These are phyloP conservation scores for Alcedo quadribrachys DNA, from an alignment of 2,797 vertebrate genomes.

Conservation along the genomic window DNA sequence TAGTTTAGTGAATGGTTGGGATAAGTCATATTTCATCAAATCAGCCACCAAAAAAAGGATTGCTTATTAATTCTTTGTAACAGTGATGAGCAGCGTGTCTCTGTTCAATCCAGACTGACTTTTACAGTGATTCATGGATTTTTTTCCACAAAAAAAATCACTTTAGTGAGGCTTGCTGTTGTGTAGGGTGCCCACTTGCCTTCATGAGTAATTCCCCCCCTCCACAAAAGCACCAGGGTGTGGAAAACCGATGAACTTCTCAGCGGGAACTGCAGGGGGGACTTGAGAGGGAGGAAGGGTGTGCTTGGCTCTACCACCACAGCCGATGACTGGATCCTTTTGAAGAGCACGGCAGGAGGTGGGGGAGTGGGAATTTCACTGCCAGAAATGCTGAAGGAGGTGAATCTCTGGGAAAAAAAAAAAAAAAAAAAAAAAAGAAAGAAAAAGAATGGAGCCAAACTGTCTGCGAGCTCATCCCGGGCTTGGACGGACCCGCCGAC, in stretches of 20 bases:
- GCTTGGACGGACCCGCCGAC: background rate
- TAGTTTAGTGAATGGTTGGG: constrained; percentile 16
- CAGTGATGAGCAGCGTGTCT: constrained; percentile 5
- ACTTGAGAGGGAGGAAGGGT: constrained; percentile 19
- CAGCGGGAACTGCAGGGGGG: background rate
- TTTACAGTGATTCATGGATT: constrained; percentile 55
- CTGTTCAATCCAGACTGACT: constrained; percentile 28
- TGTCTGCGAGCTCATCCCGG: background rate
- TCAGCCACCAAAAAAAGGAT: constrained; percentile 4
- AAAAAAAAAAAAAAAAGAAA: background rate
- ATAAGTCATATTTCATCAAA: constrained; percentile 54
- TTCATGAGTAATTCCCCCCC: constrained; percentile 47
- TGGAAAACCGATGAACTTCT: constrained; percentile 46
- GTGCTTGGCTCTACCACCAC: background rate
- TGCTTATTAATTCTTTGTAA: background rate
- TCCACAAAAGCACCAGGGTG: background rate
- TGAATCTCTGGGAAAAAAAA: background rate
- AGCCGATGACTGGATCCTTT: background rate
- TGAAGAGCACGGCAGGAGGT: background rate
- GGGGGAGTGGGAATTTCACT: constrained; percentile 5
- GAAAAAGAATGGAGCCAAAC: background rate
- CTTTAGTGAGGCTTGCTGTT: background rate
- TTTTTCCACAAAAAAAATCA: constrained; percentile 41
- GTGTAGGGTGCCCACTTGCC: constrained; percentile 4
- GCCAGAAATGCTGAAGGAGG: constrained; percentile 13